Base-by-base conservation (phyloP, 2,888 invertebrate genomes). In the Villa cingulata region DNA sequence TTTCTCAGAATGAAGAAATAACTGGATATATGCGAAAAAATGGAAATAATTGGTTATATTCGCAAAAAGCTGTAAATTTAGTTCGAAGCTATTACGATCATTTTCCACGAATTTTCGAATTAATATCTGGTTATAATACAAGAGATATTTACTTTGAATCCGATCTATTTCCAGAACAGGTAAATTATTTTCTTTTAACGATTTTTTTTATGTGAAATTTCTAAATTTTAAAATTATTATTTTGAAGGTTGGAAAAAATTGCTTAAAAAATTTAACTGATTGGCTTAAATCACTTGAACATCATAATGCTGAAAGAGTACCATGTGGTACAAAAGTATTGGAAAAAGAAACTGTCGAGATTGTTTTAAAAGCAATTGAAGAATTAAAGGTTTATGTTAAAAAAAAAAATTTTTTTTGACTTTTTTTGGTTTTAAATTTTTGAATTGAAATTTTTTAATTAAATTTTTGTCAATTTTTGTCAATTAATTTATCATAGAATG, bases 21-120 rank as follows among this genome's bases (percentile, higher is more conserved):
- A 78, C 84, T 2, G 92, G 94, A 29, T 95, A 83, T 65, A 88
- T 90, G 0, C 81, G 77, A 45, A 85, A 81, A 54, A 72, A 74
- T 0, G 73, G 73, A n/a, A 75, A 72, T 58, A 61, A 73, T 38
- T 96, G 95, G 95, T 69, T 76, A 19, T 95, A 94, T 67, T 88
- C 94, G 1, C 66, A 73, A 17, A 82, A 84, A 56, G 79, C 86
- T 34, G 63, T 87, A 1, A 72, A 80, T 2, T 66, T 88, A 1
- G 76, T 96, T 14, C 63, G 70, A n/a, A 69, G 72, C 2, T 97
- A 90, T 66, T 76, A 79, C 53, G 60, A 68, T 0, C 70, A 75
- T 50, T 94, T 78, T 68, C 88, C 90, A 0, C 77, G 80, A 16
- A 63, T 96, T 18, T 80, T 91, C 59, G 74, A 80, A 36, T 72